These are phyloP conservation scores for Catocala nupta DNA, from an alignment of 2,888 invertebrate genomes.

Conservation along the genomic window DNA sequence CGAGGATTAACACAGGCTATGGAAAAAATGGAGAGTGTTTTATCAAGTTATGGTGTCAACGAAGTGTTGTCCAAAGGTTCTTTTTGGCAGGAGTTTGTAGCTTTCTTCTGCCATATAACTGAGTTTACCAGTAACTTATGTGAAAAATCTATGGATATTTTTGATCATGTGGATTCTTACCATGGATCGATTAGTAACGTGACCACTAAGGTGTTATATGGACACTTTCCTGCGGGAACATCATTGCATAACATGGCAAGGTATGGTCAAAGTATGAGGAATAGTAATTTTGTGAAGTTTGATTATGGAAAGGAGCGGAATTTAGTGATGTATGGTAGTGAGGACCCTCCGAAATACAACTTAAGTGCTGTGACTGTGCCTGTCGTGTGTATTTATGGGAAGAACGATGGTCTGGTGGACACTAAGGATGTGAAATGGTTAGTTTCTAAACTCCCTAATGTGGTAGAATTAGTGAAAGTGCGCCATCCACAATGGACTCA, in stretches of 20 bases:
- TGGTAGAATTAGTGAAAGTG: slow-evolving; percentile 85
- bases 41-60: slow-evolving; percentile 53
- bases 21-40: slow-evolving; percentile 44
- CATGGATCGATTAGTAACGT: slow-evolving; percentile 69
- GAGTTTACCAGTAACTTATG: slow-evolving; percentile 58
- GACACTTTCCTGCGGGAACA: slow-evolving; percentile 64
- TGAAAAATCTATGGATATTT: slow-evolving; percentile 40
- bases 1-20: slow-evolving; percentile 45
- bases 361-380: slow-evolving; percentile 63
- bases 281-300: slow-evolving; percentile 65
- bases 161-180: slow-evolving; percentile 57
- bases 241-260: slow-evolving; percentile 63
- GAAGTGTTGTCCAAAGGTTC: slow-evolving; percentile 68
- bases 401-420: slow-evolving; percentile 88
- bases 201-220: slow-evolving; percentile 60
- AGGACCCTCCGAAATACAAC: slow-evolving; percentile 66
- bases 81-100: slow-evolving; percentile 61
- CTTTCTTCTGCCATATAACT: slow-evolving; percentile 64
- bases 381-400: slow-evolving; percentile 67
- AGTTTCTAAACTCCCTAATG: slow-evolving; percentile 84
- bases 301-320: slow-evolving; percentile 68
- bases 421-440: slow-evolving; percentile 86
- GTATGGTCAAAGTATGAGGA: slow-evolving; percentile 68
- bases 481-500: slow-evolving; percentile 77
- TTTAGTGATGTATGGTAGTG: slow-evolving; percentile 61